Evolutionary conservation across 2,888 invertebrate genomes (phyloP).

Genomic region (Melipona bicolor): DNA sequence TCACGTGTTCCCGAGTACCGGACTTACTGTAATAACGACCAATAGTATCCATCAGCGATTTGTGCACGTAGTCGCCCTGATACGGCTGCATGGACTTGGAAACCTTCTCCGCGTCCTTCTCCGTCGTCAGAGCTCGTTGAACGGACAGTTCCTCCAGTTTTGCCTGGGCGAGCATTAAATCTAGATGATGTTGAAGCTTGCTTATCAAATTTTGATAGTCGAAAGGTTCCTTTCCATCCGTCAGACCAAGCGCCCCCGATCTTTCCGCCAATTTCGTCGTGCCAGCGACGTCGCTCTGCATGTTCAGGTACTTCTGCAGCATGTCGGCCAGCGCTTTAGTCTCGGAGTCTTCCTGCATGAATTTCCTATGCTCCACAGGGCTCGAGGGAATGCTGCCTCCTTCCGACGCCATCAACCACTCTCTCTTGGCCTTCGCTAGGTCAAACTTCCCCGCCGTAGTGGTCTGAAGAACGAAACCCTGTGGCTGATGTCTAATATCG

Average conservation of each 20-base stretch:
- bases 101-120: constrained; percentile 50
- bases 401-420: constrained; percentile 86
- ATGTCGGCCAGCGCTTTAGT: constrained; percentile 87
- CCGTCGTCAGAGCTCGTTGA: constrained; percentile 9
- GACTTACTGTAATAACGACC: constrained; percentile 89
- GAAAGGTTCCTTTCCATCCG: constrained; percentile 78
- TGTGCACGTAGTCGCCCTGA: constrained; percentile 86
- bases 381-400: constrained; percentile 79
- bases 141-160: constrained; percentile 64
- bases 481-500: constrained; percentile 79
- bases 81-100: constrained; percentile 81
- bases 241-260: not conserved
- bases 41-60: constrained; percentile 88
- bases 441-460: constrained; percentile 88
- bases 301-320: constrained; percentile 88
- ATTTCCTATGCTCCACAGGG: constrained; percentile 73
- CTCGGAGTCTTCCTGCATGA: constrained; percentile 84
- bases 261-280: constrained; percentile 59
- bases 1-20: constrained; percentile 88
- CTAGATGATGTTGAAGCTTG: constrained; percentile 87
- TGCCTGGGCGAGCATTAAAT: constrained; percentile 81
- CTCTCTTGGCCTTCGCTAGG: constrained; percentile 88
- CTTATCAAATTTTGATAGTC: constrained; percentile 88
- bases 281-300: constrained; percentile 84
- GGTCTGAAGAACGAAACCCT: constrained; percentile 82